Conservation (phyloP, 2,797 vertebrate genomes). For the Pitangus sulphuratus region DNA sequence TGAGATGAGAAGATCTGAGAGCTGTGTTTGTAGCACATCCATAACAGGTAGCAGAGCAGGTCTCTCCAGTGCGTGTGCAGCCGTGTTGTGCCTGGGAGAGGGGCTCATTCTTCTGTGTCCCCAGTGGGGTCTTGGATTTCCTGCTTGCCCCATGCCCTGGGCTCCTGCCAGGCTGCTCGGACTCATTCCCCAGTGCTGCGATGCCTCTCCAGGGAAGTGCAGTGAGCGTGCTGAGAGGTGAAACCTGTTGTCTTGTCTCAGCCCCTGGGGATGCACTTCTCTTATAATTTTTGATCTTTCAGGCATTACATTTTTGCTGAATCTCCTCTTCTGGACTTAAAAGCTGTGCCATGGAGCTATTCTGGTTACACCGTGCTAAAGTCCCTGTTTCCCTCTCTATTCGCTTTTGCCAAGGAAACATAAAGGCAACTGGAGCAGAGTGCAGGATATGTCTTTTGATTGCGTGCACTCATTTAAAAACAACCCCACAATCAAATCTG, state of each 20-base stretch:
- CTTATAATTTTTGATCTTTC: background rate
- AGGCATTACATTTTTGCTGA: background rate
- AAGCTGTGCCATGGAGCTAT: background rate
- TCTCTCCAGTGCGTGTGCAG: accelerated
- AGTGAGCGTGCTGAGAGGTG: background rate
- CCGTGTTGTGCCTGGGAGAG: background rate
- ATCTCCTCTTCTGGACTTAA: background rate
- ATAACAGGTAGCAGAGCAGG: accelerated
- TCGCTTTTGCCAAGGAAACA: background rate
- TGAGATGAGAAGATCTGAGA: background rate
- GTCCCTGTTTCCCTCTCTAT: background rate
- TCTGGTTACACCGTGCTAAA: background rate
- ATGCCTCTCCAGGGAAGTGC: background rate
- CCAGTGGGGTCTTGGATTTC: background rate
- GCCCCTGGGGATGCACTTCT: background rate
- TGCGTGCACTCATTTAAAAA: background rate
- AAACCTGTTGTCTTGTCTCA: background rate
- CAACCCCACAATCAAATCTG: background rate
- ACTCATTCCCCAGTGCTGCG: background rate
- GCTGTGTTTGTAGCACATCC: background rate
- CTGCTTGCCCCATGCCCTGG: accelerated
- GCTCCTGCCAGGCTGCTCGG: background rate
- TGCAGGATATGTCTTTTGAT: background rate
- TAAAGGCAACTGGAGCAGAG: background rate
- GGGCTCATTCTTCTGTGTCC: background rate